Conservation (phyloP, 1,140 invertebrate genomes). For the Lamellibrachia luymesi region DNA sequence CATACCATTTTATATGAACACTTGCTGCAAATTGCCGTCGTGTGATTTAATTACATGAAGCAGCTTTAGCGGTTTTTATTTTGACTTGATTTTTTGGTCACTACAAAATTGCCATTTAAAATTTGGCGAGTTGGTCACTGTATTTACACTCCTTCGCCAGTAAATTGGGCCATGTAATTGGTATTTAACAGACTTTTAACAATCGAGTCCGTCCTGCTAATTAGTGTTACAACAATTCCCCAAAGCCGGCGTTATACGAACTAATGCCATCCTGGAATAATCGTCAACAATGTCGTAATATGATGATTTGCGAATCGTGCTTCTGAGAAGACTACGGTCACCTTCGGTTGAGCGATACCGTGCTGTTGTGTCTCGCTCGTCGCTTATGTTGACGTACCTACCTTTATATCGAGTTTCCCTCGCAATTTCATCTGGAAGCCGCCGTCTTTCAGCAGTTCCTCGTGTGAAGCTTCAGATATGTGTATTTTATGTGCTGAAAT, state of each 20-base stretch:
- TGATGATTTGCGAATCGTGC: no score
- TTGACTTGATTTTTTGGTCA: no score
- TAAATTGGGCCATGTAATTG: background rate
- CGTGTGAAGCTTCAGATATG: conserved; percentile 4
- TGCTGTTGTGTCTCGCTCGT: background rate
- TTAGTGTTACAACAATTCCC: background rate
- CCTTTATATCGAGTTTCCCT: background rate
- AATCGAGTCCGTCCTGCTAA: background rate
- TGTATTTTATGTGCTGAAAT: background rate
- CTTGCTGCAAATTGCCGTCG: no score
- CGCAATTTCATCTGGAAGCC: conserved; percentile 2
- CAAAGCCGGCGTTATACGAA: background rate
- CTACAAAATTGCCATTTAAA: no score
- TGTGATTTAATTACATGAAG: no score
- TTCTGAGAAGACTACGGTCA: no score
- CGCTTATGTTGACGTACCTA: background rate
- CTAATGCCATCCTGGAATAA: no score
- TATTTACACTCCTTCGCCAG: background rate
- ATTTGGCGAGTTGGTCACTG: background rate
- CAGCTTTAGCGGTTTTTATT: no score
- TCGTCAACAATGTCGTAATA: no score
- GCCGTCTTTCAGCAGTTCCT: background rate
- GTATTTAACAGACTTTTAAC: no score
- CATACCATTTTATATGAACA: no score
- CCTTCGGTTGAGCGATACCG: no score